A percentile compares a stretch with the other conserved stretches of the same genome.
These are phyloP conservation scores for Ptychadena robeensis DNA, from an alignment of 2,797 vertebrate species.

Conservation along the genomic window DNA sequence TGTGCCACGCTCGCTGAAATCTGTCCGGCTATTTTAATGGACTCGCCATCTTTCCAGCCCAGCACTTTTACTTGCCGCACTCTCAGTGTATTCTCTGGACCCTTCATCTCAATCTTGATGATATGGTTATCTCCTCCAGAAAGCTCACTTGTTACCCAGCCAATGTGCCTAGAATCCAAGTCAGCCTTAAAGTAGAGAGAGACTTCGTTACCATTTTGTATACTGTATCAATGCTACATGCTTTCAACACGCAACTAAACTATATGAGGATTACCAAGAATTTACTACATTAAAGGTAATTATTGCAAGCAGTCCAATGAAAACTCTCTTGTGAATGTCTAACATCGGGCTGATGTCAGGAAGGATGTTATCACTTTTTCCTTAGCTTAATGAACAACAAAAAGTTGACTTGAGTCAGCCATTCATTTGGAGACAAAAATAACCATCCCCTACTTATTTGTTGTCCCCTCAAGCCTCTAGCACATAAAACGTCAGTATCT, in stretches of 20 bases:
- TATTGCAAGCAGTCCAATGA: too few relatives aligned
- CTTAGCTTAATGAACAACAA: too few relatives aligned
- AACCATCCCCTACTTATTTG: too few relatives aligned
- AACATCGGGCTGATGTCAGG: too few relatives aligned
- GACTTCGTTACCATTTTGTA: neutral
- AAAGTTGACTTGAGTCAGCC: too few relatives aligned
- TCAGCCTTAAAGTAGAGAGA: constrained; percentile 80
- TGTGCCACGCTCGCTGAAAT: constrained; percentile 96
- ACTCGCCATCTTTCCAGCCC: constrained; percentile 97
- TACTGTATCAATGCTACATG: neutral
- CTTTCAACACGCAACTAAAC: neutral
- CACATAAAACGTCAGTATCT: too few relatives aligned
- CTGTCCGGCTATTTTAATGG: constrained; percentile 94
- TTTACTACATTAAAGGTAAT: too few relatives aligned
- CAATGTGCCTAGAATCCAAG: constrained; percentile 97
- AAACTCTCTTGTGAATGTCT: too few relatives aligned
- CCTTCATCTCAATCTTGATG: constrained; percentile 96
- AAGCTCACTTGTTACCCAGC: constrained; percentile 98
- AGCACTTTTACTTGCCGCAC: constrained; percentile 97
- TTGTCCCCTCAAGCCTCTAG: too few relatives aligned
- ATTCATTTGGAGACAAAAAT: too few relatives aligned
- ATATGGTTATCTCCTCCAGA: constrained; percentile 95
- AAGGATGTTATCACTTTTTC: too few relatives aligned
- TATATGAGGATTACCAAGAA: too few relatives aligned
- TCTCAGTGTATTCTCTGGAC: constrained; percentile 96